A percentile compares a stretch with the other conserved stretches of the same genome.
Evolutionary conservation across 2,888 invertebrate species (phyloP).

Genomic region (Hipparchia semele): DNA sequence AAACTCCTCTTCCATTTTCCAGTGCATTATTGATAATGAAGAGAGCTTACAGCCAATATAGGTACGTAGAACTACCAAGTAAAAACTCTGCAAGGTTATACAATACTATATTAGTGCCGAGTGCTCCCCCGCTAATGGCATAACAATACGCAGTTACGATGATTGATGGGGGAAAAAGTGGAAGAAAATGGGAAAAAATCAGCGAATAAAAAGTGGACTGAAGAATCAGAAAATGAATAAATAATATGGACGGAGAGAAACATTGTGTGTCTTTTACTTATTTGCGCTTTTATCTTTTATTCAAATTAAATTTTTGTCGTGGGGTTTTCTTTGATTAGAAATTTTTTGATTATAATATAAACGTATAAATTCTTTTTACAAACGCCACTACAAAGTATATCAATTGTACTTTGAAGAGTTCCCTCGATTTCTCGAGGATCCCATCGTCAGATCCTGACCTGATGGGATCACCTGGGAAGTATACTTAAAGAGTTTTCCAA

Average conservation of each 20-base stretch:
- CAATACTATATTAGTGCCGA: conserved; percentile 13
- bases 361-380: no score
- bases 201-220: conserved; percentile 2
- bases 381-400: no score
- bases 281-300: background rate
- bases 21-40: no score
- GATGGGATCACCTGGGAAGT: no score
- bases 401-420: no score
- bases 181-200: conserved; percentile 14
- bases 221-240: conserved; percentile 17
- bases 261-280: background rate
- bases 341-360: no score
- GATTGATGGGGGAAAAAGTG: conserved; percentile 17
- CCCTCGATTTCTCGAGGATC: no score
- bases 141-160: conserved; percentile 12
- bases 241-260: conserved; percentile 1
- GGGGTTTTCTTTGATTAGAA: background rate
- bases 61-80: background rate
- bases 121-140: conserved; percentile 2
- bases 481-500: no score
- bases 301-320: background rate
- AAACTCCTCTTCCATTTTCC: no score
- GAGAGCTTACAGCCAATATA: background rate
- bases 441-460: no score
- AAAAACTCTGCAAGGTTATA: conserved; percentile 4